A percentile compares a stretch with the other conserved stretches of the same genome.
Evolutionary conservation across 1,140 invertebrate species (phyloP).

Genomic region (Leptopilina clavipes): DNA sequence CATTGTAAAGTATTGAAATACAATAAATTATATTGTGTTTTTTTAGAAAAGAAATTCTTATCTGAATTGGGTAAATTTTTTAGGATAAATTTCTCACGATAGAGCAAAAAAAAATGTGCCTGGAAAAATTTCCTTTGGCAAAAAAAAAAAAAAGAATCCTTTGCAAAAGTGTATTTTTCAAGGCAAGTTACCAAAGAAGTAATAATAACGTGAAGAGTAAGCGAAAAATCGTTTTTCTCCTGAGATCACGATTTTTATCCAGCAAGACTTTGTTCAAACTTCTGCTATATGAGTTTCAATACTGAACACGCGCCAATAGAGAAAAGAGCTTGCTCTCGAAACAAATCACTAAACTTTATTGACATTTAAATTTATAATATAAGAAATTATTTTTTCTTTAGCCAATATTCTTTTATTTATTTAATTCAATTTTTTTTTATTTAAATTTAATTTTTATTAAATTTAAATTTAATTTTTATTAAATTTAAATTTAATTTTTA

Average conservation of each 20-base stretch:
- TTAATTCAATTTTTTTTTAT: no score
- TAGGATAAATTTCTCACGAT: no score
- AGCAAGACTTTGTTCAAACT: constrained; percentile 12
- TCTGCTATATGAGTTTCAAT: constrained; percentile 27
- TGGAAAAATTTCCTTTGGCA: no score
- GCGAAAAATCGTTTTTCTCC: constrained; percentile 14
- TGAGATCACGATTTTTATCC: constrained; percentile 33
- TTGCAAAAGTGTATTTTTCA: constrained; percentile 14
- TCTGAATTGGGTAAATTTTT: no score
- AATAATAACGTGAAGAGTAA: constrained; percentile 28
- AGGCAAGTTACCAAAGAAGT: constrained; percentile 15
- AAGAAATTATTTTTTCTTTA: not conserved
- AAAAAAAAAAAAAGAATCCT: not conserved
- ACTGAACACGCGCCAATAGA: constrained; percentile 18
- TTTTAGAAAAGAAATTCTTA: no score
- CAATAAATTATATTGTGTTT: no score
- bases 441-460: no score
- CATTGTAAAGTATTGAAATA: no score
- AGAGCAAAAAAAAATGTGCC: no score
- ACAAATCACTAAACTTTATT: not conserved
- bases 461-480: no score
- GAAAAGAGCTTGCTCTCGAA: not conserved
- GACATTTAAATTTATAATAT: not conserved
- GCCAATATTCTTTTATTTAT: no score
- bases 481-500: no score